A percentile compares a stretch with the other conserved stretches of the same genome.
Conservation (phyloP, 64 coral and sea anemone species). For the Montipora sp. region DNA sequence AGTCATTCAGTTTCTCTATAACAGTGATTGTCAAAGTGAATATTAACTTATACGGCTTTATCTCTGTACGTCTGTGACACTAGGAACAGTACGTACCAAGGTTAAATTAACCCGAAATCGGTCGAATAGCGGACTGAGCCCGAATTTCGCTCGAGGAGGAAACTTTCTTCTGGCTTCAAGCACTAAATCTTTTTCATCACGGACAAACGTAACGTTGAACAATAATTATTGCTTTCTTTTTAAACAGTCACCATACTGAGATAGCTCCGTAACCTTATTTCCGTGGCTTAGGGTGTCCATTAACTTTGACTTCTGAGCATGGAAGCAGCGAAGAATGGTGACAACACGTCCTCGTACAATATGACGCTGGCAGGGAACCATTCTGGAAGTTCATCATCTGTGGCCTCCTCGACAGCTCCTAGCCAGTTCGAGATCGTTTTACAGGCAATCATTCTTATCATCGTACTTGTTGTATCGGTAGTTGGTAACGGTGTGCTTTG, state of each 20-base stretch:
- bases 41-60: constrained; percentile 18
- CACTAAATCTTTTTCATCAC: not conserved
- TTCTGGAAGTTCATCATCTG: not conserved
- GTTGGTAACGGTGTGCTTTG: constrained; percentile 83
- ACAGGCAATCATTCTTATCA: constrained; percentile 52
- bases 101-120: not conserved
- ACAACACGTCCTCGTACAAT: not conserved
- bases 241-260: not conserved
- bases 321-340: not conserved
- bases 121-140: not conserved
- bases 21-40: constrained; percentile 1
- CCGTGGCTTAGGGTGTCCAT: too few relatives aligned
- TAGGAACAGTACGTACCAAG: not conserved
- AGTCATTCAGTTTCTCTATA: constrained; percentile 17
- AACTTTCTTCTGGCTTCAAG: not conserved
- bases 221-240: not conserved
- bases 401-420: not conserved
- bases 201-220: not conserved
- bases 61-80: not conserved
- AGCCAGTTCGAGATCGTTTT: constrained; percentile 21
- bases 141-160: not conserved
- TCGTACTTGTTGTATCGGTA: constrained; percentile 66
- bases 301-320: not conserved
- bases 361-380: not conserved
- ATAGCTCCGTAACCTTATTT: not conserved